These are phyloP conservation scores for Micrasema minimum DNA, from an alignment of 1,140 invertebrate species.

Conservation along the genomic window DNA sequence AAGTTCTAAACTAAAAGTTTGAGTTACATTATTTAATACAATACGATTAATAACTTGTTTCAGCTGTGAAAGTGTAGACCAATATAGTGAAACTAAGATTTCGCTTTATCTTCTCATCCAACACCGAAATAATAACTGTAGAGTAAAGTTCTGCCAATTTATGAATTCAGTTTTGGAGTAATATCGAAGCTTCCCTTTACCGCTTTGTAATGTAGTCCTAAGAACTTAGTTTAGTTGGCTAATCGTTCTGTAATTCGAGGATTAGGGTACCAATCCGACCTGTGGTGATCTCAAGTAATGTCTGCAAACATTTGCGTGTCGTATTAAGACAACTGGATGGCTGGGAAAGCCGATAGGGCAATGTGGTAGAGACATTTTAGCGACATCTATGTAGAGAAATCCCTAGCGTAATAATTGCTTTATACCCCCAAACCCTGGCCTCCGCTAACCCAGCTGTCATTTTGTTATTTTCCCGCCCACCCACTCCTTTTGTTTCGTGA, in stretches of 20 bases:
- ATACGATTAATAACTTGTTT: too few species aligned
- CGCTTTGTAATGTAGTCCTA: neutral
- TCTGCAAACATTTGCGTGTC: conserved; percentile 32
- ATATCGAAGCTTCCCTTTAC: conserved; percentile 1
- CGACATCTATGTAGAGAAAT: neutral
- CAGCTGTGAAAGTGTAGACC: too few species aligned
- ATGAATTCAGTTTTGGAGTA: conserved; percentile 13
- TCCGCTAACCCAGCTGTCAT: neutral
- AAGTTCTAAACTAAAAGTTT: too few species aligned
- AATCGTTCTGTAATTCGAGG: conserved; percentile 42
- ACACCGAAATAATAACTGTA: too few species aligned
- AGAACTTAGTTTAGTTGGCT: conserved; percentile 9
- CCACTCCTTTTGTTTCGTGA: conserved; percentile 13
- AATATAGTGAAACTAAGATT: too few species aligned
- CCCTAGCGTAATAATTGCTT: conserved; percentile 17
- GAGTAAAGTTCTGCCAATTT: too few species aligned
- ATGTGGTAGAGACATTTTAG: conserved; percentile 11
- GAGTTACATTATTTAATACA: too few species aligned
- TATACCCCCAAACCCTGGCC: conserved; percentile 7
- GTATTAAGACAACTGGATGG: conserved; percentile 28
- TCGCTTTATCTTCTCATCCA: too few species aligned
- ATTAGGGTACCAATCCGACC: conserved; percentile 29
- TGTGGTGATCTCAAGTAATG: conserved; percentile 35
- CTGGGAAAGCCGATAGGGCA: conserved; percentile 23
- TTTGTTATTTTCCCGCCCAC: conserved; percentile 2